phyloP scores from a whole-genome alignment of 2,888 invertebrate genomes.

The Apamea epomidion region DNA sequence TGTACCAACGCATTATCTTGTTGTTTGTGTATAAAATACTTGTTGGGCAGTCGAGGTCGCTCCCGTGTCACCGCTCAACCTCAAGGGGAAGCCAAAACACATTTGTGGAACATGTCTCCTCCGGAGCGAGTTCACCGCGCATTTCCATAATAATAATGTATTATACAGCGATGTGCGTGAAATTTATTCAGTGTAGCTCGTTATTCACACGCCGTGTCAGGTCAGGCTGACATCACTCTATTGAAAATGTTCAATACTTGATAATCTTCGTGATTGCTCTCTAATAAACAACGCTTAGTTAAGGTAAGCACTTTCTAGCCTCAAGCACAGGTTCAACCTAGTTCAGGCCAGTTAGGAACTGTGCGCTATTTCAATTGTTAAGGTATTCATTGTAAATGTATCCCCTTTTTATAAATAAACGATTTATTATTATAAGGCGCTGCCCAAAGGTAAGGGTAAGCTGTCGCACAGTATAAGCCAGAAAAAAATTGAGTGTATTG shows the following conservation, averaged over 20 bases:
- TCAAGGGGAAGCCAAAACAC: slow-evolving; percentile 71
- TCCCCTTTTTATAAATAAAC: too few relatives aligned
- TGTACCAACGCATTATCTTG: slow-evolving; percentile 19
- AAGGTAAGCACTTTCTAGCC: too few relatives aligned
- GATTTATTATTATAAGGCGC: too few relatives aligned
- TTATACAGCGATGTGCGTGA: slow-evolving; percentile 71
- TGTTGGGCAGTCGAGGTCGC: slow-evolving; percentile 62
- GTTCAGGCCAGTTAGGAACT: too few relatives aligned
- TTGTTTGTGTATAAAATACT: slow-evolving; percentile 41
- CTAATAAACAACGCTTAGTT: slow-evolving; percentile 22
- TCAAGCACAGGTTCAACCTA: too few relatives aligned
- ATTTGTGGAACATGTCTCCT: slow-evolving; percentile 65
- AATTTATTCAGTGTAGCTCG: slow-evolving; percentile 76
- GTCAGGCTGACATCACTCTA: slow-evolving; percentile 61
- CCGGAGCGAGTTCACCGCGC: slow-evolving; percentile 66
- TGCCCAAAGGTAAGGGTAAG: too few relatives aligned
- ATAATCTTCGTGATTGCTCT: slow-evolving; percentile 32
- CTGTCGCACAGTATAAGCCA: not conserved
- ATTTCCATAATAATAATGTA: slow-evolving; percentile 74
- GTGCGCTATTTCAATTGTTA: too few relatives aligned
- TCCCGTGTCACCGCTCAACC: slow-evolving; percentile 66
- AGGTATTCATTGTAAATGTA: too few relatives aligned
- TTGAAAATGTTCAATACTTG: slow-evolving; percentile 34
- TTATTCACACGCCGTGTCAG: slow-evolving; percentile 68
- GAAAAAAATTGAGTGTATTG: not conserved